Conservation (phyloP, 64 coral and sea anemone species). For the Montipora efflorescens region DNA sequence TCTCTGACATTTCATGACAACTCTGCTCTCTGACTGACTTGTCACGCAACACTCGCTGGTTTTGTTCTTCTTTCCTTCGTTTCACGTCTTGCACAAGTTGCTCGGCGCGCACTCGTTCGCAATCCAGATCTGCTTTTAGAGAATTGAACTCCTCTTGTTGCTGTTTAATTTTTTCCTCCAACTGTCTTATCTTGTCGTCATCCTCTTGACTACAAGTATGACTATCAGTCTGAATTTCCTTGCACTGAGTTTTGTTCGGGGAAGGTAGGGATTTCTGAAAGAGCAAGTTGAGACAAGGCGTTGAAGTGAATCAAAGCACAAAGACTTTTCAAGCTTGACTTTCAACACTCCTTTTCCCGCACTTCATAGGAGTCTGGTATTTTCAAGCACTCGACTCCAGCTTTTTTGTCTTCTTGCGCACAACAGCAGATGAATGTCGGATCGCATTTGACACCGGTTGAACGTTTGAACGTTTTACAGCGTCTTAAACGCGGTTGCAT, state of each 20-base stretch:
- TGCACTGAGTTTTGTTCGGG: not conserved
- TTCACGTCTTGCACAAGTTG: slow-evolving; percentile 11
- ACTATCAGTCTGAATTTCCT: slow-evolving; percentile 19
- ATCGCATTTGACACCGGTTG: too few relatives aligned
- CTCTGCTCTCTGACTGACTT: slow-evolving; percentile 34
- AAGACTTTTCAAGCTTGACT: not conserved
- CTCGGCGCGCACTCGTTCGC: slow-evolving; percentile 55
- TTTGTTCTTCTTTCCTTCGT: slow-evolving; percentile 26
- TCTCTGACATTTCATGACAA: slow-evolving; percentile 27
- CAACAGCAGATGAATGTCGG: too few relatives aligned
- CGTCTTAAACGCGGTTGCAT: too few relatives aligned
- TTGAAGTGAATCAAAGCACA: not conserved
- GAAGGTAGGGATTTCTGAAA: not conserved
- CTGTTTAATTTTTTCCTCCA: slow-evolving; percentile 24
- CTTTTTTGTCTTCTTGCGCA: not conserved
- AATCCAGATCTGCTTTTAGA: slow-evolving; percentile 20
- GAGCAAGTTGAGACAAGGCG: not conserved
- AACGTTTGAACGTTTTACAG: too few relatives aligned
- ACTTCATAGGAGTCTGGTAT: too few relatives aligned
- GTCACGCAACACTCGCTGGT: slow-evolving; percentile 56
- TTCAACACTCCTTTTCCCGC: not conserved
- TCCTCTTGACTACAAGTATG: not conserved
- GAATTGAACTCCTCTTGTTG: slow-evolving; percentile 54
- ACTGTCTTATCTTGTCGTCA: slow-evolving; percentile 41
- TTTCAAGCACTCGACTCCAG: too few relatives aligned